phyloP scores from a whole-genome alignment of 2,797 vertebrate species.

The Lacerta viridis region DNA sequence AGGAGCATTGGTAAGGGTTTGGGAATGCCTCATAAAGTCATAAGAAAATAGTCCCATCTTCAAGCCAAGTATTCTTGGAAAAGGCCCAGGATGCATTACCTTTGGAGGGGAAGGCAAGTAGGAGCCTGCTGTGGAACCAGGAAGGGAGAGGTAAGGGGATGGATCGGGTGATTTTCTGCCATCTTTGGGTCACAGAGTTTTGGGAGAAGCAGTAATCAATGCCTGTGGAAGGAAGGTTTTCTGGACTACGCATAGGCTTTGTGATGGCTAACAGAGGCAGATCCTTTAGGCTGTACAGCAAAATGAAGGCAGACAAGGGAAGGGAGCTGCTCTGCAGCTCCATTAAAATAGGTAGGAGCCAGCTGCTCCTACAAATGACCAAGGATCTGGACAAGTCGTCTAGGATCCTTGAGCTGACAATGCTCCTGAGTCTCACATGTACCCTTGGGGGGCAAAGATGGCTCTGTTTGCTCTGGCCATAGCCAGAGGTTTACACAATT shows the following conservation, averaged over 20 bases:
- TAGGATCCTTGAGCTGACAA: constrained; percentile 16
- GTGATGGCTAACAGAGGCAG: constrained; percentile 34
- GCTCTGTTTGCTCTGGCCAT: constrained; percentile 12
- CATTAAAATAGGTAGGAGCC: neutral
- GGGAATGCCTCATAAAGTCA: constrained; percentile 13
- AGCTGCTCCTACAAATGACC: constrained; percentile 10
- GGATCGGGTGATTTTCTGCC: neutral
- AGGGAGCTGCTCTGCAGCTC: constrained; percentile 6
- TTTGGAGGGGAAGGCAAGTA: neutral
- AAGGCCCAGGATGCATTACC: neutral
- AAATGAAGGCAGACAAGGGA: constrained; percentile 22
- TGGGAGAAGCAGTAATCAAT: neutral
- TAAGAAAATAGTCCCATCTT: neutral
- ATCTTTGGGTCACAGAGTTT: neutral
- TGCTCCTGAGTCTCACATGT: constrained; percentile 31
- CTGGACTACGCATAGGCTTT: neutral
- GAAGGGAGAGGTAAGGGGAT: neutral
- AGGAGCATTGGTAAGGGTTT: constrained; percentile 11
- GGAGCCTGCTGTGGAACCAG: constrained; percentile 6
- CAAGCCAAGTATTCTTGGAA: constrained; percentile 5
- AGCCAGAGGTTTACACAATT: constrained; percentile 1
- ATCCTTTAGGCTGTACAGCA: constrained; percentile 34
- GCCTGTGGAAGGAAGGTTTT: neutral
- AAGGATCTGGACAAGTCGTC: constrained; percentile 22
- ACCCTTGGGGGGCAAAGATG: constrained; percentile 9